Base-by-base conservation (phyloP, 2,797 vertebrate genomes). In the Okamejei kenojei region DNA sequence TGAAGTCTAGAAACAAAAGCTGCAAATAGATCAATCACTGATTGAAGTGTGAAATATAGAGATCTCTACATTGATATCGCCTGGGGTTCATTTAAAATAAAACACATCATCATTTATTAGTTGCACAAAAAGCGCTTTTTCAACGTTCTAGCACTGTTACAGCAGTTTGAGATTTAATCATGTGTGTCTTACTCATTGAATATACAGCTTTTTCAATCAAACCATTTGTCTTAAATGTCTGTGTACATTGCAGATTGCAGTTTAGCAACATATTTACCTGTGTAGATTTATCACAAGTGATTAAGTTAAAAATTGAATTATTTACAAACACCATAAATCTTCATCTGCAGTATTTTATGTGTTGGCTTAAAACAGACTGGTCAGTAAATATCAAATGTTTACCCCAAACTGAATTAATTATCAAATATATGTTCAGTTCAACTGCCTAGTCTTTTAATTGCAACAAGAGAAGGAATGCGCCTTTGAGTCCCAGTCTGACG, bases 151-250 rank as follows among this genome's bases (percentile, higher is more conserved):
- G 13, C 63, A n/a, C 58, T 86, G 58, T 65, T 17, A 32, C 29
- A 86, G 82, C 61, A 58, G 13, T 86, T 15, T 86, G 82, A 86
- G 82, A 86, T 63, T 86, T 86, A 63, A 86, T 86, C 61, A 86
- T 65, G 61, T 82, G n/a, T 35, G 23, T 65, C n/a, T 32, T n/a
- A 8, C 58, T 86, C 58, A 32, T 86, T 86, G 82, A 63, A 65
- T 86, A 65, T 63, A 86, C 58, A 86, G 82, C 29, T 86, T 86
- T 86, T 86, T 65, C 61, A 9, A n/a, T 86, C 82, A 8, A 32
- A n/a, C 29, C 58, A 65, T 86, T 86, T 86, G 82, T 86, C 82
- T 32, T 86, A 86, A 86, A 86, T 63, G 82, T 86, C 82, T 86
- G 82, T 86, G 58, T 65, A 19, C 58, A 32, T n/a, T 86, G 17